phyloP scores from a whole-genome alignment of 2,113 vertebrate species.

The Bos indicus region DNA sequence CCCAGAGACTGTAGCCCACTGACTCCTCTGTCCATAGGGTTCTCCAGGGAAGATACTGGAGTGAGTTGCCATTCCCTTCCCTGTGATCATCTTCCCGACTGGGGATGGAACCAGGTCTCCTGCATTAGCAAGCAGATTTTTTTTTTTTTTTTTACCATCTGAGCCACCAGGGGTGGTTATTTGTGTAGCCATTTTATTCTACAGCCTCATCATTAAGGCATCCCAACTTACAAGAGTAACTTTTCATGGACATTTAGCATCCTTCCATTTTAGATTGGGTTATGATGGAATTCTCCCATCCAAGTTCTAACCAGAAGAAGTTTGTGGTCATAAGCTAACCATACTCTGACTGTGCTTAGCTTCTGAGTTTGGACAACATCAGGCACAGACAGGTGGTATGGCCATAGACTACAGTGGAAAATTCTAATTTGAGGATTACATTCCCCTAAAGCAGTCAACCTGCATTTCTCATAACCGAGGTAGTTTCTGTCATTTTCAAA shows the following conservation, averaged over 20 bases:
- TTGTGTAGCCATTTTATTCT: conserved; percentile 27
- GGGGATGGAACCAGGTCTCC: background rate
- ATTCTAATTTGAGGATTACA: conserved; percentile 13
- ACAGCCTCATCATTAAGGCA: background rate
- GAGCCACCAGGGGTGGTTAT: background rate
- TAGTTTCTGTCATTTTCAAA: background rate
- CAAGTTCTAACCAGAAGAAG: background rate
- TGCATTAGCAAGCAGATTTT: background rate
- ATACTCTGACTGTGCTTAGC: background rate
- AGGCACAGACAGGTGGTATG: background rate
- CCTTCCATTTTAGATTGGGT: conserved; percentile 9
- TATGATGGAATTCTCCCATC: background rate
- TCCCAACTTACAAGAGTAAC: background rate
- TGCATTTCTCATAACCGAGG: background rate
- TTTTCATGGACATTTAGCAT: conserved; percentile 28
- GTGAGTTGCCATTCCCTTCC: background rate
- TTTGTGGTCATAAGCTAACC: background rate
- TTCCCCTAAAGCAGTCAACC: background rate
- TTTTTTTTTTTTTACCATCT: background rate
- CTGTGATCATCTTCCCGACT: background rate
- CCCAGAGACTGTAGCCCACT: background rate
- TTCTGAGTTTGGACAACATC: background rate
- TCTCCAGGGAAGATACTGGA: background rate
- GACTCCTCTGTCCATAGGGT: background rate
- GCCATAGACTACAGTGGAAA: background rate